phyloP scores from a whole-genome alignment of 1,140 invertebrate species.

The Stenopsyche tienmushanensis region DNA sequence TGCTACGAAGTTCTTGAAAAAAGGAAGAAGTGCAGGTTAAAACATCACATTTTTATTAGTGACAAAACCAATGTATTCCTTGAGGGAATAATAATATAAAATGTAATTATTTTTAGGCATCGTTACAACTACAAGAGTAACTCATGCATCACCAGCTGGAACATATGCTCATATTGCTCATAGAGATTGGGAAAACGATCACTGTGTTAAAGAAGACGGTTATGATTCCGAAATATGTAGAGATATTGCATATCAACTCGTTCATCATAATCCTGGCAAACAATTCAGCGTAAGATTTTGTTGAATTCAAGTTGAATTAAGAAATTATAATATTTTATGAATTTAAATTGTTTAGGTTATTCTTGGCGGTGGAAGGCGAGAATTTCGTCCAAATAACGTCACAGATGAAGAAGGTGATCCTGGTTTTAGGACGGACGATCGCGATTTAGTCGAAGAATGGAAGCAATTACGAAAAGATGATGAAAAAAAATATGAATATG shows the following conservation, averaged over 20 bases:
- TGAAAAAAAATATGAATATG: conserved; percentile 52
- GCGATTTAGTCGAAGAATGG: conserved; percentile 57
- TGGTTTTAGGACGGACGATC: conserved; percentile 50
- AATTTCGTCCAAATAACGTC: conserved; percentile 65
- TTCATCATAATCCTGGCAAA: conserved; percentile 59
- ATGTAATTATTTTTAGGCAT: conserved; percentile 52
- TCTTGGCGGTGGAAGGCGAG: conserved; percentile 71
- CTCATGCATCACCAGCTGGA: conserved; percentile 74
- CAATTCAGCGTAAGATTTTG: conserved; percentile 48
- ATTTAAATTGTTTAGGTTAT: conserved; percentile 57
- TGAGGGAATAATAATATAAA: neutral
- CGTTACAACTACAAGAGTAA: conserved; percentile 74
- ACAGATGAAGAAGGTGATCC: conserved; percentile 55
- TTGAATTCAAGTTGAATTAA: neutral
- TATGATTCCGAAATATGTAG: conserved; percentile 48
- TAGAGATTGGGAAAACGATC: conserved; percentile 80
- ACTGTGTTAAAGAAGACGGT: conserved; percentile 56
- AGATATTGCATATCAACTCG: conserved; percentile 62
- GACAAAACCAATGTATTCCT: too few species aligned
- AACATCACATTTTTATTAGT: too few species aligned
- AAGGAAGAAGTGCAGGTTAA: conserved; percentile 69
- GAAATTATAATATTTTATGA: neutral
- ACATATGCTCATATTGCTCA: conserved; percentile 76
- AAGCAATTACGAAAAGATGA: conserved; percentile 44
- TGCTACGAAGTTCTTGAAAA: conserved; percentile 69